phyloP scores from a whole-genome alignment of 23 tunicate genomes.

The Oikopleura dioica region DNA sequence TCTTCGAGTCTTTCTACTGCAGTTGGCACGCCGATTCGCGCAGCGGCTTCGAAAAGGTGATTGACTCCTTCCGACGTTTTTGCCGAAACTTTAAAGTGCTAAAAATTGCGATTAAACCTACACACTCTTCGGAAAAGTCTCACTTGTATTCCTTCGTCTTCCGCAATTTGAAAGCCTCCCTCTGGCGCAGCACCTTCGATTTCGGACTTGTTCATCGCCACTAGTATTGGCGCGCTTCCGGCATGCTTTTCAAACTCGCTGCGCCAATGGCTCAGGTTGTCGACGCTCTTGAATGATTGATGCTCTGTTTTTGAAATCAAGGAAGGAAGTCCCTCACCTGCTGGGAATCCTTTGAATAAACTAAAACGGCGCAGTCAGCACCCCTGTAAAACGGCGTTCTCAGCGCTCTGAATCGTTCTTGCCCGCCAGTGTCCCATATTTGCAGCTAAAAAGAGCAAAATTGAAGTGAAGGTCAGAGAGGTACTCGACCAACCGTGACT shows the following conservation, averaged over 20 bases:
- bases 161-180: neutral
- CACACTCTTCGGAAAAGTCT: neutral
- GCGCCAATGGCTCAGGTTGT: neutral
- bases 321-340: neutral
- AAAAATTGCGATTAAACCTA: neutral
- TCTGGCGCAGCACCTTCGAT: neutral
- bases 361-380: neutral
- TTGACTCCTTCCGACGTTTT: neutral
- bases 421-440: conserved; percentile 44
- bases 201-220: neutral
- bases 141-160: neutral
- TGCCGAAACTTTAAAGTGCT: neutral
- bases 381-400: conserved; percentile 6
- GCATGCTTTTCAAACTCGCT: conserved; percentile 3
- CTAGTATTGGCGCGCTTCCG: conserved; percentile 4
- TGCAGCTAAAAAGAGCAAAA: conserved; percentile 15
- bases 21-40: neutral
- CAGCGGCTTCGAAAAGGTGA: neutral
- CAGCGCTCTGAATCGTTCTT: conserved; percentile 9
- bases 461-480: conserved; percentile 1
- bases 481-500: neutral
- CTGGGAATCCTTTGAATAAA: neutral
- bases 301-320: neutral
- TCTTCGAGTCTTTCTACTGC: neutral
- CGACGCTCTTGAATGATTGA: neutral